phyloP scores from a whole-genome alignment of 2,888 invertebrate genomes.

The Clistopyga incitator region DNA sequence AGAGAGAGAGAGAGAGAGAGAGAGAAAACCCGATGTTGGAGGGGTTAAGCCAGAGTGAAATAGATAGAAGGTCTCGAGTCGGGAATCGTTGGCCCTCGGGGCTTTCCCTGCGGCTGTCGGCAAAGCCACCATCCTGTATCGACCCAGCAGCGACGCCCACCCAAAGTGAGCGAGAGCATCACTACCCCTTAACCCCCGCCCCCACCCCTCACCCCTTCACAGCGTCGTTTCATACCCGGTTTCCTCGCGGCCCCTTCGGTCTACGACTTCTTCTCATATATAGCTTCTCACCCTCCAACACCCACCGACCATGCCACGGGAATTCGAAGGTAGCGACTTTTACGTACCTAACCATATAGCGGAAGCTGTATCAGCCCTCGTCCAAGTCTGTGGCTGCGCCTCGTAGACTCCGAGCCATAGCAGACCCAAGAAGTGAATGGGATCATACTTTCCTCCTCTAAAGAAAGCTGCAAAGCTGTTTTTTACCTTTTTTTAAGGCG shows the following conservation, averaged over 20 bases:
- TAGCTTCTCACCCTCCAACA: constrained; percentile 37
- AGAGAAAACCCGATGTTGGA: constrained; percentile 19
- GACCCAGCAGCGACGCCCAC: constrained; percentile 79
- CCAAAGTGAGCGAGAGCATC: constrained; percentile 69
- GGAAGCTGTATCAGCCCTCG: constrained; percentile 11
- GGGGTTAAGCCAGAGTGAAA: constrained; percentile 35
- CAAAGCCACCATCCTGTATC: constrained; percentile 80
- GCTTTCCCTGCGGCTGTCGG: constrained; percentile 73
- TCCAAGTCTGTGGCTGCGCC: constrained; percentile 8
- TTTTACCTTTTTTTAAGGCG: neutral
- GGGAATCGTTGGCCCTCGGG: constrained; percentile 65
- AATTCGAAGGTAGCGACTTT: constrained; percentile 40
- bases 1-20: constrained; percentile 3
- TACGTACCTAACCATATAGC: constrained; percentile 10
- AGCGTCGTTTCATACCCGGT: constrained; percentile 11
- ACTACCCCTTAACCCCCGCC: neutral
- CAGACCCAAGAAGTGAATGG: constrained; percentile 39
- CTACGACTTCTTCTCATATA: constrained; percentile 50
- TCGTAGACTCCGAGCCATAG: constrained; percentile 19
- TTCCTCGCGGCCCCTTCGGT: constrained; percentile 1
- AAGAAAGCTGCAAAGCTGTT: constrained; percentile 15
- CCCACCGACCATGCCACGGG: constrained; percentile 26
- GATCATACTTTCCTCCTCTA: constrained; percentile 9
- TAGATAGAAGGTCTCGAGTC: constrained; percentile 34
- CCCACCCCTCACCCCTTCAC: constrained; percentile 31